Evolutionary conservation across 92 coral and sea anemone species (phyloP).

Genomic region (Phenganax subtilis): DNA sequence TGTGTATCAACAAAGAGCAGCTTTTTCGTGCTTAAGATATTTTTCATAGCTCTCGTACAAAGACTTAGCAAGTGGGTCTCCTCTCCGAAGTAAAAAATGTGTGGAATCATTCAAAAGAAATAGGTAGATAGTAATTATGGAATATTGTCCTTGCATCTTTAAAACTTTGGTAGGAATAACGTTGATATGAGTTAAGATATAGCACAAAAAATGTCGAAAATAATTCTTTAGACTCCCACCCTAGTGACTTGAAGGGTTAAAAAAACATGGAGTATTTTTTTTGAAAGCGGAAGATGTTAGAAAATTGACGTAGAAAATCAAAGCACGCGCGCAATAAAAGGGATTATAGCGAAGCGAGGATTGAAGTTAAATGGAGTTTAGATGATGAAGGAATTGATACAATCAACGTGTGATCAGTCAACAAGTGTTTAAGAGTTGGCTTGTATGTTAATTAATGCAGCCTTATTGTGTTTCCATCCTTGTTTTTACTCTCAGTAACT

Average conservation of each 20-base stretch:
- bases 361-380: not conserved
- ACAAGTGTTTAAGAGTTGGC: not conserved
- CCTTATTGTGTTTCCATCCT: not conserved
- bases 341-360: not conserved
- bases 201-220: not conserved
- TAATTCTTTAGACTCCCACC: not conserved
- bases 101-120: no score
- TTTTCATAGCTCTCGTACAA: no score
- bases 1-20: no score
- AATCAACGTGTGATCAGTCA: conserved; percentile 1
- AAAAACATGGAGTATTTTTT: not conserved
- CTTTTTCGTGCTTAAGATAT: no score
- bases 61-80: no score
- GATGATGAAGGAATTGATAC: not conserved
- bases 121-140: not conserved
- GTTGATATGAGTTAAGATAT: not conserved
- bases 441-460: not conserved
- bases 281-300: no score
- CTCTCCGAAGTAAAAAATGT: no score
- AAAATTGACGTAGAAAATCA: no score
- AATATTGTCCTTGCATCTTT: not conserved
- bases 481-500: no score
- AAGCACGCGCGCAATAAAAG: no score
- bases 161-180: not conserved
- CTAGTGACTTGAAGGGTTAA: not conserved